Percentiles rank a stretch among this genome's conserved stretches.
phyloP scores from a whole-genome alignment of 2,797 vertebrate species.

The Neosilurus hyrtlii region DNA sequence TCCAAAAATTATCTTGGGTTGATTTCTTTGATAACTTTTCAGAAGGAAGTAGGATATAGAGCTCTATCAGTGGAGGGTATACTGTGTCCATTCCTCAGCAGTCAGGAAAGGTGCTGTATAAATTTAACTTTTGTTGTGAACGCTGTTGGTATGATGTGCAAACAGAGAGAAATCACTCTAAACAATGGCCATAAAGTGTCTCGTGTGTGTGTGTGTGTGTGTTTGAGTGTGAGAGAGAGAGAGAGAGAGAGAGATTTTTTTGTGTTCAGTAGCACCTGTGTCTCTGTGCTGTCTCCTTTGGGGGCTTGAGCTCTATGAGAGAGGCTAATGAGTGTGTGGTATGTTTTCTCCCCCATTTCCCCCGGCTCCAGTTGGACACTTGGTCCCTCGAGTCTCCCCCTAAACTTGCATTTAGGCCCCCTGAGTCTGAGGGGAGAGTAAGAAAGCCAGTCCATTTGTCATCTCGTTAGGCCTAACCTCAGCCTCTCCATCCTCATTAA shows the following conservation, averaged over 20 bases:
- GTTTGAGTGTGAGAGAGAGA: neutral
- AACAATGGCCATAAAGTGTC: neutral
- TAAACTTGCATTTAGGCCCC: constrained; percentile 43
- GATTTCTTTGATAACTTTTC: neutral
- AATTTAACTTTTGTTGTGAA: no score
- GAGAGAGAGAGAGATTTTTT: neutral
- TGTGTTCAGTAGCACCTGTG: constrained; percentile 52
- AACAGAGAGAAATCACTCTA: neutral
- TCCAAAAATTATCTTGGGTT: neutral
- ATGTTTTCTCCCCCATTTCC: constrained; percentile 39
- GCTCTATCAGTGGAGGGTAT: no score
- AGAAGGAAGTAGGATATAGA: neutral
- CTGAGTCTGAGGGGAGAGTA: constrained; percentile 41
- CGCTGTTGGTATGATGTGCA: neutral
- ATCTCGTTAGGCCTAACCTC: constrained; percentile 53
- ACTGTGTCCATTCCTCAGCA: no score
- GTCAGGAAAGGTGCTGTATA: no score
- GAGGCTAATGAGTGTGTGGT: constrained; percentile 51
- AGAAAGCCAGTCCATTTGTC: constrained; percentile 54
- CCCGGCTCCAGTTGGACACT: constrained; percentile 19
- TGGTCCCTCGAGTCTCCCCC: constrained; percentile 37
- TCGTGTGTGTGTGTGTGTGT: neutral
- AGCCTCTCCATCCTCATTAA: constrained; percentile 51
- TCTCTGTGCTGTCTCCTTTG: constrained; percentile 36
- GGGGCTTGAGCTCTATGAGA: constrained; percentile 34